Evolutionary conservation across 2,113 vertebrate genomes (phyloP).

Genomic region (Myrmecobius fasciatus): DNA sequence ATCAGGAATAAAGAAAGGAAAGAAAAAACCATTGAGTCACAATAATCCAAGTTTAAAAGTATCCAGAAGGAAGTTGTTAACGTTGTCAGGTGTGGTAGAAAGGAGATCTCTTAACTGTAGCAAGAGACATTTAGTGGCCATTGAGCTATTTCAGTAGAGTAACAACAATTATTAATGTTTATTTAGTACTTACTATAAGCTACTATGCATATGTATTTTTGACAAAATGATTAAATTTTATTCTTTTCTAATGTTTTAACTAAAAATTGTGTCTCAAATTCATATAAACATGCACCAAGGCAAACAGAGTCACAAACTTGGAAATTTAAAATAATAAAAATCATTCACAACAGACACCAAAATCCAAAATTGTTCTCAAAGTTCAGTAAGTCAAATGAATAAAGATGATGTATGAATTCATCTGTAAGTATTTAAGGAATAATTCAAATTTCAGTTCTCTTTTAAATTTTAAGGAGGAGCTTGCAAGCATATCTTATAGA

Average conservation of each 20-base stretch:
- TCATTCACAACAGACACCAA: too few species aligned
- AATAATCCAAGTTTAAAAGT: not conserved
- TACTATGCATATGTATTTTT: not conserved
- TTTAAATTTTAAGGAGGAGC: not conserved
- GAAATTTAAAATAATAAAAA: too few species aligned
- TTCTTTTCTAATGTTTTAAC: too few species aligned
- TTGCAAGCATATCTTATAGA: not conserved
- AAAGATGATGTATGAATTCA: not conserved
- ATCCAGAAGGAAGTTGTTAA: not conserved
- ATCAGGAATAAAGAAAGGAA: not conserved
- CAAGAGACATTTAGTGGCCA: not conserved
- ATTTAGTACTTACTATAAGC: not conserved
- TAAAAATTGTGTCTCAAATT: too few species aligned
- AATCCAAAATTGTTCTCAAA: too few species aligned
- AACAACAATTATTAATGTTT: not conserved
- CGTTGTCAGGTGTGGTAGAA: not conserved
- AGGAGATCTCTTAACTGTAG: not conserved
- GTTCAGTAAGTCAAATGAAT: not conserved
- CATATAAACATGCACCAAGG: too few species aligned
- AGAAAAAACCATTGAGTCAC: not conserved
- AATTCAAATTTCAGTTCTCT: not conserved
- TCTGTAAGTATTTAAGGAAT: not conserved
- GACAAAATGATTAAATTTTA: too few species aligned
- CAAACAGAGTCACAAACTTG: too few species aligned
- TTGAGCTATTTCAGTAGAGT: not conserved